A percentile compares a stretch with the other conserved stretches of the same genome.
These are phyloP conservation scores for Phragmatobia fuliginosa DNA, from an alignment of 2,888 invertebrate genomes.

Conservation along the genomic window DNA sequence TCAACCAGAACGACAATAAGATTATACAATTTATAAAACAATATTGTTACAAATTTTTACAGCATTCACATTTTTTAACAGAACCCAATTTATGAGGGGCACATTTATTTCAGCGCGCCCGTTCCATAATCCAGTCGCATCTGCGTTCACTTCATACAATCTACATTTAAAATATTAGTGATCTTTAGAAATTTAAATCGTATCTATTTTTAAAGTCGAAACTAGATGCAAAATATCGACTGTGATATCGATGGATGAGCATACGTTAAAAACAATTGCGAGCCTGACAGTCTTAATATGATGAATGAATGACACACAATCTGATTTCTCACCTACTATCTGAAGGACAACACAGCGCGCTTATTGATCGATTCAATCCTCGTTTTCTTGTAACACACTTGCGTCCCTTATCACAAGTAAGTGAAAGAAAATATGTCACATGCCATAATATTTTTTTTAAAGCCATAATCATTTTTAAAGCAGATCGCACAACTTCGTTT, in stretches of 20 bases:
- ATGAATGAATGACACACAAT: too few species aligned
- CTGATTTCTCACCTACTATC: too few species aligned
- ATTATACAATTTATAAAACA: too few species aligned
- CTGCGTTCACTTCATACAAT: constrained; percentile 63
- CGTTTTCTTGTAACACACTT: background rate
- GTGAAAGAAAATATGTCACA: too few species aligned
- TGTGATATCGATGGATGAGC: too few species aligned
- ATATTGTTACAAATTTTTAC: constrained; percentile 62
- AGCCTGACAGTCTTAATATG: too few species aligned
- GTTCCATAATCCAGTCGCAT: constrained; percentile 63
- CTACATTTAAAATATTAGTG: constrained; percentile 61
- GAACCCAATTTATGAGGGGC: constrained; percentile 68
- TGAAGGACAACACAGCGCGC: too few species aligned
- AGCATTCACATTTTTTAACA: constrained; percentile 70
- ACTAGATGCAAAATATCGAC: background rate
- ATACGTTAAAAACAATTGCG: background rate
- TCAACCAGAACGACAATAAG: constrained; percentile 5
- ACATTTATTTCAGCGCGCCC: constrained; percentile 69
- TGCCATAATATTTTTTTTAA: too few species aligned
- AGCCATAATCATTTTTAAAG: too few species aligned
- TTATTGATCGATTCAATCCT: too few species aligned
- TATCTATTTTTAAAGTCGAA: background rate
- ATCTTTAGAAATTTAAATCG: constrained; percentile 1
- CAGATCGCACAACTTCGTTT: too few species aligned
- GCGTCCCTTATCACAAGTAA: background rate